Percentiles rank a stretch among this genome's conserved stretches.
Evolutionary conservation across 1,140 invertebrate genomes (phyloP).

Genomic region (Drosophila subobscura): DNA sequence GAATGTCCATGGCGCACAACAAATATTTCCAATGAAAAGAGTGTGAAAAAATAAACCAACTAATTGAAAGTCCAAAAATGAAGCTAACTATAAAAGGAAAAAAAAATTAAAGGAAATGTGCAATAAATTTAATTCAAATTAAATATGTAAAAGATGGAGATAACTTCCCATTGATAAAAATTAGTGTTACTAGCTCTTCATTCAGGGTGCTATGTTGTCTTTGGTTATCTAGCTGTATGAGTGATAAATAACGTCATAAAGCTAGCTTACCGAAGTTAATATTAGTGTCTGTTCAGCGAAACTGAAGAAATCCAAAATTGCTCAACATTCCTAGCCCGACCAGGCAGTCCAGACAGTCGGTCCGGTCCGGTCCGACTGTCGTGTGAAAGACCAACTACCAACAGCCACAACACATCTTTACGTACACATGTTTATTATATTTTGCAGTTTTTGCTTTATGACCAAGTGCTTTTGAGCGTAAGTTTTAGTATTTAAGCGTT

Average conservation of each 20-base stretch:
- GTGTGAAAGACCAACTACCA: neutral
- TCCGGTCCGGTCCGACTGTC: too few species aligned
- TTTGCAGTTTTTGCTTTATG: conserved; percentile 42
- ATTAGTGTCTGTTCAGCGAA: conserved; percentile 73
- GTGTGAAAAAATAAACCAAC: conserved; percentile 26
- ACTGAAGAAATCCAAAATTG: conserved; percentile 25
- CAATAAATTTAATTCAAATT: conserved; percentile 13
- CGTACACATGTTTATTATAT: conserved; percentile 34
- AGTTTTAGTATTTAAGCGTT: conserved; percentile 39
- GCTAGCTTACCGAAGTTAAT: conserved; percentile 84
- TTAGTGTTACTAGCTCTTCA: conserved; percentile 19
- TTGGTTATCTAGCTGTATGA: conserved; percentile 84
- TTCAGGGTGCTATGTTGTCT: conserved; percentile 83
- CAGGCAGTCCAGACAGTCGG: too few species aligned
- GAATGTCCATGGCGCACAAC: conserved; percentile 51
- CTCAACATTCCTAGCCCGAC: conserved; percentile 17
- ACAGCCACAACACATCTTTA: neutral
- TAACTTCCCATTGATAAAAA: conserved; percentile 30
- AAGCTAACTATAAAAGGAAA: conserved; percentile 8
- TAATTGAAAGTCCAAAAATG: conserved; percentile 48
- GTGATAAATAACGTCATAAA: conserved; percentile 84
- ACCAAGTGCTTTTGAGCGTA: conserved; percentile 36
- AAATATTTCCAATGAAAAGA: conserved; percentile 4
- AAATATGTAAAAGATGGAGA: conserved; percentile 17
- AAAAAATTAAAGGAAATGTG: conserved; percentile 15